phyloP scores from a whole-genome alignment of 2,113 vertebrate species.

The Pluvianellus socialis region DNA sequence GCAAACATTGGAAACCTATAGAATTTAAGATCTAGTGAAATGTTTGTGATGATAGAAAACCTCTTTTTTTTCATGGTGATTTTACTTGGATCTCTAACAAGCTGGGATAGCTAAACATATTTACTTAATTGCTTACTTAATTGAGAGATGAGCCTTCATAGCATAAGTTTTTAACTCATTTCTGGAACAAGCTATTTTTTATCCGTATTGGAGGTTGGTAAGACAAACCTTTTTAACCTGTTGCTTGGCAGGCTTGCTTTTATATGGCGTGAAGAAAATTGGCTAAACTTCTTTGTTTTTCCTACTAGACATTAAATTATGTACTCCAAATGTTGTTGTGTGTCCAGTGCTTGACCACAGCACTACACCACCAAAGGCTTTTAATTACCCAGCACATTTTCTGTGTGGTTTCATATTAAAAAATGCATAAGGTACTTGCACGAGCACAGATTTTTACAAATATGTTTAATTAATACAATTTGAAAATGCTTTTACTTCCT shows the following conservation, averaged over 20 bases:
- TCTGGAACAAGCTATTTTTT: not conserved
- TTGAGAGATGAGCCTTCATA: not conserved
- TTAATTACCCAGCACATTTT: not conserved
- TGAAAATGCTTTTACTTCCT: slow-evolving; percentile 7
- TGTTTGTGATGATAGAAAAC: not conserved
- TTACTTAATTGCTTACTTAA: not conserved
- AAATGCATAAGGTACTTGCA: not conserved
- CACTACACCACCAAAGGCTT: not conserved
- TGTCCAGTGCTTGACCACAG: not conserved
- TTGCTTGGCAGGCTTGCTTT: not conserved
- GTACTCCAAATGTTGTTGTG: not conserved
- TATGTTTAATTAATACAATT: slow-evolving; percentile 6
- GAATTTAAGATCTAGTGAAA: not conserved
- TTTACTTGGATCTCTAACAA: not conserved
- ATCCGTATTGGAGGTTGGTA: not conserved
- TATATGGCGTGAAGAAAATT: not conserved
- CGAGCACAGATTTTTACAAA: not conserved
- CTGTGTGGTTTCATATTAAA: not conserved
- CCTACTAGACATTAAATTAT: not conserved
- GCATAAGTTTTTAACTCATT: not conserved
- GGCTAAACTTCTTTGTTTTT: not conserved
- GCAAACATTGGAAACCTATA: not conserved
- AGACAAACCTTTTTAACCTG: not conserved
- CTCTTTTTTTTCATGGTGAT: not conserved
- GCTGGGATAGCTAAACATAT: not conserved